Percentiles rank a stretch among this genome's conserved stretches.
phyloP scores from a whole-genome alignment of 2,888 invertebrate species.

The Chloroclysta siterata region DNA sequence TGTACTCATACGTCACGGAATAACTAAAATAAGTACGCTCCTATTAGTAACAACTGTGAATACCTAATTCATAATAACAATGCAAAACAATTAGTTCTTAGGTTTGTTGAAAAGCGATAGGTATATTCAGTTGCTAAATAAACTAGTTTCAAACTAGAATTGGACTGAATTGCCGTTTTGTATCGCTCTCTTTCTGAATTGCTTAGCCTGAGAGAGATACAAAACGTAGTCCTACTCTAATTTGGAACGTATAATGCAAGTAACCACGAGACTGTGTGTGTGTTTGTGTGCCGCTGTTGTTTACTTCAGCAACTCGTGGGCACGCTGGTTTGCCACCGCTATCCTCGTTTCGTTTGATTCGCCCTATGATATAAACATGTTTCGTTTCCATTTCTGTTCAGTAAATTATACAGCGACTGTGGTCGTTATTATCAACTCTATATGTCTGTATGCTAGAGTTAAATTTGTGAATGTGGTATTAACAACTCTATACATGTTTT shows the following conservation, averaged over 20 bases:
- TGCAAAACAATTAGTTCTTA: conserved; percentile 2
- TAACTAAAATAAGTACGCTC: conserved; percentile 14
- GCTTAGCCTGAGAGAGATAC: conserved; percentile 6
- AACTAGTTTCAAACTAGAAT: conserved; percentile 12
- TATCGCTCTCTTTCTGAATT: conserved; percentile 3
- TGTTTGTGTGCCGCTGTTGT: conserved; percentile 68
- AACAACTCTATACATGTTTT: conserved; percentile 22
- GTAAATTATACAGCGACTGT: conserved; percentile 63
- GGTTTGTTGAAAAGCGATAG: conserved; percentile 7
- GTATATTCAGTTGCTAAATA: conserved; percentile 15
- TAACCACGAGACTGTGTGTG: conserved; percentile 75
- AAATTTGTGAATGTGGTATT: conserved; percentile 46
- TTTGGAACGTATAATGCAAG: conserved; percentile 17
- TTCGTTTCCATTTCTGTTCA: conserved; percentile 60
- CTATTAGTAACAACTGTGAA: conserved; percentile 13
- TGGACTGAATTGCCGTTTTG: conserved; percentile 14
- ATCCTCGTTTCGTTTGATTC: conserved; percentile 98
- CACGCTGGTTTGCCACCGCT: conserved; percentile 98
- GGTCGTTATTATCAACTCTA: conserved; percentile 28
- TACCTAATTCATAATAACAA: conserved; percentile 1
- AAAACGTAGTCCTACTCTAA: conserved; percentile 14
- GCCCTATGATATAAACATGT: conserved; percentile 83
- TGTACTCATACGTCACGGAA: conserved; percentile 18
- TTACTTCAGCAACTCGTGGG: conserved; percentile 98
- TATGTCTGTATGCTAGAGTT: conserved; percentile 10